phyloP scores from a whole-genome alignment of 2,797 vertebrate species.

The Chiloscyllium punctatum region DNA sequence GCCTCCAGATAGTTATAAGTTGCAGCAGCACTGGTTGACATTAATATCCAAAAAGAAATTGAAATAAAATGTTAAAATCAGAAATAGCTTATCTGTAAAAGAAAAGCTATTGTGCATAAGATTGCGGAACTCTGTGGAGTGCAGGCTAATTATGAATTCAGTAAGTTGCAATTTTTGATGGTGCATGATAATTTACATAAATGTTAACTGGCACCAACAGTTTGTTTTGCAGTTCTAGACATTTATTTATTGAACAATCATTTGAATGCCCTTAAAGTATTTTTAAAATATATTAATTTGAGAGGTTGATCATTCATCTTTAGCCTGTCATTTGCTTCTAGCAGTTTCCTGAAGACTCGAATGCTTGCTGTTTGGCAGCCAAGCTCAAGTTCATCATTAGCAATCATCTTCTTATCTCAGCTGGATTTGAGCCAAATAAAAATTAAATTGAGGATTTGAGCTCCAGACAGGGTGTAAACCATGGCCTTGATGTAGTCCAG shows the following conservation, averaged over 20 bases:
- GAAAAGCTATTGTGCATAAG: neutral
- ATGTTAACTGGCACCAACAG: neutral
- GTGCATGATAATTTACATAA: neutral
- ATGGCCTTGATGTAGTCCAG: conserved; percentile 20
- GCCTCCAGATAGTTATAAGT: neutral
- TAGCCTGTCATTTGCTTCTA: neutral
- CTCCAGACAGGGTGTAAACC: conserved; percentile 19
- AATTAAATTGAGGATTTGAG: neutral
- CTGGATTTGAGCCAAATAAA: conserved; percentile 26
- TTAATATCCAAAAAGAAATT: neutral
- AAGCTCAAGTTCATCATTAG: conserved; percentile 23
- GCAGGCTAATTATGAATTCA: neutral
- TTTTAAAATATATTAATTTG: neutral
- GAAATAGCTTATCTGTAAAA: neutral
- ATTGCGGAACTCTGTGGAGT: neutral
- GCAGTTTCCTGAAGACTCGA: neutral
- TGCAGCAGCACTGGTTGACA: neutral
- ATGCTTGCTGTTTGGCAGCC: neutral
- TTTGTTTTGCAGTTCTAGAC: neutral
- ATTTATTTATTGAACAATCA: neutral
- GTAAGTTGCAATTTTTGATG: neutral
- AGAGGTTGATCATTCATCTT: neutral
- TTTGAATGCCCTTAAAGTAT: neutral
- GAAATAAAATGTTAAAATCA: neutral
- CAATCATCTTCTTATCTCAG: neutral